Conservation (phyloP, 2,113 vertebrate species). For the Promerops cafer region DNA sequence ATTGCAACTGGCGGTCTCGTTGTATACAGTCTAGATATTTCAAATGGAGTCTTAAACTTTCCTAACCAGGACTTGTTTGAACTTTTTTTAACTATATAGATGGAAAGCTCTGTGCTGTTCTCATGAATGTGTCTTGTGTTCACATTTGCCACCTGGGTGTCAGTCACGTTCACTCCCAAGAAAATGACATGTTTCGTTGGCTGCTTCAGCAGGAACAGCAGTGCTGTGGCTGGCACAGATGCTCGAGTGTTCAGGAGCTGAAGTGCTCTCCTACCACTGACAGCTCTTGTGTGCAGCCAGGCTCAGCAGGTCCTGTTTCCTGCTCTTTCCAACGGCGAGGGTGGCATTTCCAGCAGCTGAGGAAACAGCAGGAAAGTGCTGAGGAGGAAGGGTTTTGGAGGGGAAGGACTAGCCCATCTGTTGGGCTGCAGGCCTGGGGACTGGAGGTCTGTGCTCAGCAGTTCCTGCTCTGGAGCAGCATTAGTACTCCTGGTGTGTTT, state of each 20-base stretch:
- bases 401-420: neutral
- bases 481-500: neutral
- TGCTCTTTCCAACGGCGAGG: fast-evolving
- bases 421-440: neutral
- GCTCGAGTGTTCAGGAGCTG: neutral
- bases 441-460: neutral
- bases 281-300: neutral
- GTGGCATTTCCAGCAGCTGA: neutral
- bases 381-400: neutral
- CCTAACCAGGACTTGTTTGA: neutral
- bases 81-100: neutral
- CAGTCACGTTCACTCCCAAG: neutral
- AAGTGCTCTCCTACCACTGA: neutral
- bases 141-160: neutral
- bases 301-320: neutral
- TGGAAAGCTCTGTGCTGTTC: neutral
- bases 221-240: neutral
- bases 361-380: neutral
- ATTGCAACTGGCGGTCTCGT: neutral
- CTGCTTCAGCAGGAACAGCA: neutral
- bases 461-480: neutral
- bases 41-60: neutral
- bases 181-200: fast-evolving
- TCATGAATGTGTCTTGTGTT: neutral
- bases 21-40: neutral